Percentiles rank a stretch among this genome's conserved stretches.
These are phyloP conservation scores for Hyperoplus lanceolatus DNA, from an alignment of 2,797 vertebrate species.

Conservation along the genomic window DNA sequence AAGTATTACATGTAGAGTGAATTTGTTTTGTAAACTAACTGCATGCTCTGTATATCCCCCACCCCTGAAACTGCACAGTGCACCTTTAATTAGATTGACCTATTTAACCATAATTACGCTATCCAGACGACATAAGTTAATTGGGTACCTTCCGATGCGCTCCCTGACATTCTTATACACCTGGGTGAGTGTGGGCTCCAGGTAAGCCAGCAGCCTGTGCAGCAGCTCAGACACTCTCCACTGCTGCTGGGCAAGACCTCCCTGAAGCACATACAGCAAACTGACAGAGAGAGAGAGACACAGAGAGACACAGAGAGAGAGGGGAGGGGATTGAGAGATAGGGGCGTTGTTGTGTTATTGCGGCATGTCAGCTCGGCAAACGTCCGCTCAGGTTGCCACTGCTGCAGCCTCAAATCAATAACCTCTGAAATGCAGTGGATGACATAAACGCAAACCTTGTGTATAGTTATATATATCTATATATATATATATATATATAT, in stretches of 20 bases:
- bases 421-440: conserved; percentile 54
- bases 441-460: conserved; percentile 31
- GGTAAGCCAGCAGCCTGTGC: conserved; percentile 92
- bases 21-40: too few relatives aligned
- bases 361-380: conserved; percentile 55
- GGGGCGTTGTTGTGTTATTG: conserved; percentile 51
- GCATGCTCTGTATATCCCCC: too few relatives aligned
- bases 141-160: conserved; percentile 93
- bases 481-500: too few relatives aligned
- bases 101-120: conserved; percentile 42
- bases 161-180: conserved; percentile 98
- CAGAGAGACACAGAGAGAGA: conserved; percentile 18
- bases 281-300: conserved; percentile 69
- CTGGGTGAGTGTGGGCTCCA: conserved; percentile 98
- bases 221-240: conserved; percentile 96
- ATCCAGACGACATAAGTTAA: conserved; percentile 36
- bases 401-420: conserved; percentile 67
- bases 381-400: conserved; percentile 60
- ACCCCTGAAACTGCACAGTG: too few relatives aligned
- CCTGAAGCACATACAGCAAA: conserved; percentile 95
- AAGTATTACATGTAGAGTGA: too few relatives aligned
- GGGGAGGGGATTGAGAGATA: conserved; percentile 3
- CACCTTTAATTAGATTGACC: conserved; percentile 48
- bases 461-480: background rate
- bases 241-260: conserved; percentile 96